These are phyloP conservation scores for Drosophila serrata DNA, from an alignment of 1,140 invertebrate species.

Conservation along the genomic window DNA sequence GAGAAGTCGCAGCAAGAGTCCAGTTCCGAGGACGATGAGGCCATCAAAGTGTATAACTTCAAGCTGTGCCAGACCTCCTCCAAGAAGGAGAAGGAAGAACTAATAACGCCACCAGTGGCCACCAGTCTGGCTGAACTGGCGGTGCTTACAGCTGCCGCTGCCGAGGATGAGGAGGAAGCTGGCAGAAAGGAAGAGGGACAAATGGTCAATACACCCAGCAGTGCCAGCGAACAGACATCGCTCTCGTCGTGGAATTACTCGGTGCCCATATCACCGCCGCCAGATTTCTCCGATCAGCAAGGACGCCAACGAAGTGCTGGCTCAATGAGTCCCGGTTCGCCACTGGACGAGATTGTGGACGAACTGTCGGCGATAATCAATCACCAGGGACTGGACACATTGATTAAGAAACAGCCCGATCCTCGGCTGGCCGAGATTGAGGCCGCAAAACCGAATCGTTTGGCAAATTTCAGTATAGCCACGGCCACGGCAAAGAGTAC, in stretches of 20 bases:
- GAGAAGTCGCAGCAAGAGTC: conserved; percentile 64
- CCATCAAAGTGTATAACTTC: conserved; percentile 83
- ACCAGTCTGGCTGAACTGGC: conserved; percentile 62
- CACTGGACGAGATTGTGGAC: conserved; percentile 75
- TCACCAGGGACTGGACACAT: conserved; percentile 75
- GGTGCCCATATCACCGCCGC: conserved; percentile 79
- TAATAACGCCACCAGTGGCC: conserved; percentile 1
- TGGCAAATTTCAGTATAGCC: conserved; percentile 78
- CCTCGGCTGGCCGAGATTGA: conserved; percentile 63
- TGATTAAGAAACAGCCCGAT: conserved; percentile 67
- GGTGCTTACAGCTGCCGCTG: conserved; percentile 28
- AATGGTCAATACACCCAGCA: conserved; percentile 47
- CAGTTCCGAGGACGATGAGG: conserved; percentile 84
- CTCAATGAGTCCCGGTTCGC: conserved; percentile 35
- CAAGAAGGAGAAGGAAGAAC: conserved; percentile 24
- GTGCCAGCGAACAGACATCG: conserved; percentile 61
- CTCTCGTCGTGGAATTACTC: conserved; percentile 78
- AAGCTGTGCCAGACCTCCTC: conserved; percentile 79
- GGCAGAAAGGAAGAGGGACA: background rate
- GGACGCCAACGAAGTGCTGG: conserved; percentile 12
- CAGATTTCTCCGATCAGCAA: conserved; percentile 74
- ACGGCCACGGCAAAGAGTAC: conserved; percentile 25
- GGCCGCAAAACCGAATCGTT: conserved; percentile 73
- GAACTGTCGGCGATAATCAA: conserved; percentile 75
- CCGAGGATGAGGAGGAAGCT: conserved; percentile 3